These are phyloP conservation scores for Danaus chrysippus DNA, from an alignment of 2,888 invertebrate genomes.

Conservation along the genomic window DNA sequence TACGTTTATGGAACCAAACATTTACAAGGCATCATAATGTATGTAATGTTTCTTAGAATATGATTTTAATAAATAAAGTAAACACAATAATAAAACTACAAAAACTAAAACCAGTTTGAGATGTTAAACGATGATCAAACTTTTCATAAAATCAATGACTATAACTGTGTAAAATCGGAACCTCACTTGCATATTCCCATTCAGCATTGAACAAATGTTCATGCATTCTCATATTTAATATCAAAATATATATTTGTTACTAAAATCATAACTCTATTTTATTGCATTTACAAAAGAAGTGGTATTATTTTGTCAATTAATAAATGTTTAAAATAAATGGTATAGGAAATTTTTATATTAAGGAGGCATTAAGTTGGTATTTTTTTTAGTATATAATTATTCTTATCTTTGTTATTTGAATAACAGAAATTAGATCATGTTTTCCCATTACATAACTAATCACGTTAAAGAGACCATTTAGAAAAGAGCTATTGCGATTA, in stretches of 20 bases:
- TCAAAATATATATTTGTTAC: no score
- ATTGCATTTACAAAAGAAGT: no score
- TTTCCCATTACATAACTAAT: slow-evolving; percentile 2
- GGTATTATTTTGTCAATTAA: no score
- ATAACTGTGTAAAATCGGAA: slow-evolving; percentile 29
- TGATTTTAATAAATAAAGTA: neutral
- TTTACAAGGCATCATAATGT: slow-evolving; percentile 19
- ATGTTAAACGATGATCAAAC: no score
- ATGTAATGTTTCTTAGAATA: slow-evolving; percentile 12
- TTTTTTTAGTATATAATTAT: no score
- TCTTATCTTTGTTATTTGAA: neutral
- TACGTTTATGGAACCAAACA: slow-evolving; percentile 9
- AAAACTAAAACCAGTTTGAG: neutral
- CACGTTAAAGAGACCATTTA: slow-evolving; percentile 5
- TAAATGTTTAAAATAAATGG: no score
- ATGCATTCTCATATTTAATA: no score
- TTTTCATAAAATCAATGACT: no score
- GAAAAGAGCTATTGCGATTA: slow-evolving; percentile 7
- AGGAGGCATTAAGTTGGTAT: no score
- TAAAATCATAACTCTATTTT: no score
- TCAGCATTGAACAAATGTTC: no score
- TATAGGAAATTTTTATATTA: no score
- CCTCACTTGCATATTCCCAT: slow-evolving; percentile 11
- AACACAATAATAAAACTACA: neutral
- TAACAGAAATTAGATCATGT: neutral